A percentile compares a stretch with the other conserved stretches of the same genome.
Evolutionary conservation across 92 coral and sea anemone species (phyloP).

Genomic region (Parazoanthus darwini): DNA sequence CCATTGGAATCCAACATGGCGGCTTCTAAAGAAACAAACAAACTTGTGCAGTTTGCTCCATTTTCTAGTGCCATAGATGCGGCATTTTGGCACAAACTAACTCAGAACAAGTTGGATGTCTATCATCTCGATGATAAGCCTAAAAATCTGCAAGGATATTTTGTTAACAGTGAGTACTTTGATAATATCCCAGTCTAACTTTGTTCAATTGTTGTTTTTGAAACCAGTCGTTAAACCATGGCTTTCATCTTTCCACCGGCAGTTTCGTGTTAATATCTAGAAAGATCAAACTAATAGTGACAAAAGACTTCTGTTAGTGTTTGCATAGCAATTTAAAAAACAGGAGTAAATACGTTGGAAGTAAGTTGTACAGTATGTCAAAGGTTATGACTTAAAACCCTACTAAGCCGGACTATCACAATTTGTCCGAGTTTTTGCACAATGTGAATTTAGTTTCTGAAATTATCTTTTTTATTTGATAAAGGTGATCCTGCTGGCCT

Average conservation of each 20-base stretch:
- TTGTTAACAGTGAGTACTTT: slow-evolving; percentile 82
- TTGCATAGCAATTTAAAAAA: no score
- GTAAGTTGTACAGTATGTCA: no score
- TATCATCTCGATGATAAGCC: slow-evolving; percentile 96
- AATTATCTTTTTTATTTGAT: neutral
- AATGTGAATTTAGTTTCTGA: no score
- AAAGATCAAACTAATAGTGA: no score
- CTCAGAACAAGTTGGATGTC: slow-evolving; percentile 85
- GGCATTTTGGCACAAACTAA: slow-evolving; percentile 95
- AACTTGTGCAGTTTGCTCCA: slow-evolving; percentile 83
- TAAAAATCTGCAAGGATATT: slow-evolving; percentile 74
- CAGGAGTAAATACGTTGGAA: no score
- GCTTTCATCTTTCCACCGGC: no score
- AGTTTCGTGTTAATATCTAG: no score
- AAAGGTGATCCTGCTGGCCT: slow-evolving; percentile 90
- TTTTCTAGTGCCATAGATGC: slow-evolving; percentile 98
- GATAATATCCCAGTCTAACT: neutral
- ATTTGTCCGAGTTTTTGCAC: no score
- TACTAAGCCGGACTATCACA: no score
- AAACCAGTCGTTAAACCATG: no score
- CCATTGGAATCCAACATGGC: slow-evolving; percentile 43
- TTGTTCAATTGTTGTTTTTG: neutral
- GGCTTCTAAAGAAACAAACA: slow-evolving; percentile 20
- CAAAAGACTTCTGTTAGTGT: no score
- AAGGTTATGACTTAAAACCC: no score